phyloP scores from a whole-genome alignment of 2,113 vertebrate genomes.

The Probosciger aterrimus region DNA sequence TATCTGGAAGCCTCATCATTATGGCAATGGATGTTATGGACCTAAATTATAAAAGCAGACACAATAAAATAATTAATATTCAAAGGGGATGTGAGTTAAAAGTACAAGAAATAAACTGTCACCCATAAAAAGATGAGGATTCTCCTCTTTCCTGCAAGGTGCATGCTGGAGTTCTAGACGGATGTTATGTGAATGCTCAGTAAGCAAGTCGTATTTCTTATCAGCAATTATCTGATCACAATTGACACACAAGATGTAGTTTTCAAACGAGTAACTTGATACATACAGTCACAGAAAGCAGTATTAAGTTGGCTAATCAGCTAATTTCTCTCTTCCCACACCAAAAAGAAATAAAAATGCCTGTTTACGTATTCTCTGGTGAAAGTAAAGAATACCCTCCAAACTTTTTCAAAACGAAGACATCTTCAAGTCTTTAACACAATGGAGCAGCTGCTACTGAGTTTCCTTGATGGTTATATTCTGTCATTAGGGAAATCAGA shows the following conservation, averaged over 20 bases:
- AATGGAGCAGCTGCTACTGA: slow-evolving; percentile 51
- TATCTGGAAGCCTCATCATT: not conserved
- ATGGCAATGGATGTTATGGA: not conserved
- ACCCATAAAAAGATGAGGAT: not conserved
- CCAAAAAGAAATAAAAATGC: slow-evolving; percentile 3
- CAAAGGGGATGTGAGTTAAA: not conserved
- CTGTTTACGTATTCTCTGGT: slow-evolving; percentile 37
- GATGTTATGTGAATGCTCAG: not conserved
- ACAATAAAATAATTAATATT: not conserved
- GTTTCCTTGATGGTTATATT: slow-evolving; percentile 60
- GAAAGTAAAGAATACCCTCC: slow-evolving; percentile 34
- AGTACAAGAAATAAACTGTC: not conserved
- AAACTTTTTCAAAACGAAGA: slow-evolving; percentile 52
- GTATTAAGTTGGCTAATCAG: slow-evolving; percentile 5
- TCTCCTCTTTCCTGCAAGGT: not conserved
- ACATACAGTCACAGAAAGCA: slow-evolving; percentile 17
- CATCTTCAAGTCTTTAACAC: slow-evolving; percentile 54
- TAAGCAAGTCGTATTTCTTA: not conserved
- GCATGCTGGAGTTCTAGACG: not conserved
- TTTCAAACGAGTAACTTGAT: not conserved
- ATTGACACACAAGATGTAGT: not conserved
- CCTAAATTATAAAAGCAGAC: not conserved
- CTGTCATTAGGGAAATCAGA: slow-evolving; percentile 68
- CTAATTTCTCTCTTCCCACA: not conserved
- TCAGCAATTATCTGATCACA: not conserved